Percentiles rank a stretch among this genome's conserved stretches.
phyloP scores from a whole-genome alignment of 2,797 vertebrate genomes.

The Anguilla obscura region DNA sequence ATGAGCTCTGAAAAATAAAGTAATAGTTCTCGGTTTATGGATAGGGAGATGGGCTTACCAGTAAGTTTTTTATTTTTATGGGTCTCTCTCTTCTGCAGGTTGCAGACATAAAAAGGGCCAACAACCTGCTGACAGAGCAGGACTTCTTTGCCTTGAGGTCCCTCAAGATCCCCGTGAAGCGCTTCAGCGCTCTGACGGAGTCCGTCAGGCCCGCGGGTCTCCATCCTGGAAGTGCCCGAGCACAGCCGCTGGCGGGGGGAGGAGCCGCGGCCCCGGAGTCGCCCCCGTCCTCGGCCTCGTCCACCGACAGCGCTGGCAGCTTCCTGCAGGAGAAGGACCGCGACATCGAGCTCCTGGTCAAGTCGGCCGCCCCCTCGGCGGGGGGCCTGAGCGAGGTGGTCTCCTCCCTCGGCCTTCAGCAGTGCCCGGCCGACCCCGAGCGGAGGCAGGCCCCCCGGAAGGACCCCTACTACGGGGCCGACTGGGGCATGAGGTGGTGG shows the following conservation, averaged over 20 bases:
- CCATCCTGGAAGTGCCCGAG: conserved; percentile 64
- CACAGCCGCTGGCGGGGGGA: conserved; percentile 54
- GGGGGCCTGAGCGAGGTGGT: conserved; percentile 90
- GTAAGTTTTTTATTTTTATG: not conserved
- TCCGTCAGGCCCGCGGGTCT: conserved; percentile 76
- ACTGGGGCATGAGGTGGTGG: conserved; percentile 99
- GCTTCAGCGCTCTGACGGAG: conserved; percentile 91
- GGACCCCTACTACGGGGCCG: conserved; percentile 95
- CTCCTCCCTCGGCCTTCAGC: conserved; percentile 84
- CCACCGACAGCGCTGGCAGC: conserved; percentile 84
- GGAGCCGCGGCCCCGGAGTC: conserved; percentile 64
- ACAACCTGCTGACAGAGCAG: conserved; percentile 95
- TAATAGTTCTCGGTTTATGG: not conserved
- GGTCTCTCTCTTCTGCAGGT: conserved; percentile 71
- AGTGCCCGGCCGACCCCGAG: conserved; percentile 74
- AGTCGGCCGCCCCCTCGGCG: conserved; percentile 85
- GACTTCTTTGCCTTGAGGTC: conserved; percentile 94
- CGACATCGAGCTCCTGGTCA: conserved; percentile 93
- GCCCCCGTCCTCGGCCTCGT: conserved; percentile 64
- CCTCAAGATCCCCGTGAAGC: conserved; percentile 92
- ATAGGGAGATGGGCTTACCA: not conserved
- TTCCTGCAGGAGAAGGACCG: conserved; percentile 95
- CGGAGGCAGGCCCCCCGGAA: conserved; percentile 76
- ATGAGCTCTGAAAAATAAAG: not conserved
- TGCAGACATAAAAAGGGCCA: conserved; percentile 93